These are phyloP conservation scores for Muntiacus muntjak DNA, from an alignment of 2,113 vertebrate species.

Conservation along the genomic window DNA sequence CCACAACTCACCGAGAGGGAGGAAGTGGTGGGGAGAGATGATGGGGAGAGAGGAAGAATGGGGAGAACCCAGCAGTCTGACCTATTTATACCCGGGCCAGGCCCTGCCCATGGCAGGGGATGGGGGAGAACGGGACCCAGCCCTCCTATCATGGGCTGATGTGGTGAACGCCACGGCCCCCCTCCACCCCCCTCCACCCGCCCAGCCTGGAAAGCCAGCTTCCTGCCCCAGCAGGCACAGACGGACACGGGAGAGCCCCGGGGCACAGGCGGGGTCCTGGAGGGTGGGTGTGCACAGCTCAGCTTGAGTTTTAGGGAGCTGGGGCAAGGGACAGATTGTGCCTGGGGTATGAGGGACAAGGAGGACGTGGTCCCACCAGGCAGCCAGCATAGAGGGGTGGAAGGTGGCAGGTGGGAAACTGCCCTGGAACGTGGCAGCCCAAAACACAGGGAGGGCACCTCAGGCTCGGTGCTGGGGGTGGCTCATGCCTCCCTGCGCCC, in stretches of 20 bases:
- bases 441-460: not conserved
- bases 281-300: not conserved
- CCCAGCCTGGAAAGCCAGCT: not conserved
- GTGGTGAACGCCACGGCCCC: not conserved
- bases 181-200: not conserved
- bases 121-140: not conserved
- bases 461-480: not conserved
- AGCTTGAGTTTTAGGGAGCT: not conserved
- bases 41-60: not conserved
- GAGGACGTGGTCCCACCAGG: no score
- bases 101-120: conserved; percentile 61
- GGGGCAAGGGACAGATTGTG: not conserved
- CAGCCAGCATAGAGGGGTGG: not conserved
- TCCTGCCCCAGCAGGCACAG: not conserved
- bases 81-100: conserved; percentile 67
- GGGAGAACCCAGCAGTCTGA: not conserved
- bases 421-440: not conserved
- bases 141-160: not conserved
- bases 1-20: not conserved
- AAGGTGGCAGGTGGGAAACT: not conserved
- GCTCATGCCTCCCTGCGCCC: not conserved
- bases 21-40: not conserved
- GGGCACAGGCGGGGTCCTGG: not conserved
- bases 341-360: accelerated
- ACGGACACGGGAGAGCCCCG: not conserved